phyloP scores from a whole-genome alignment of 2,888 invertebrate genomes.

The Coelopa pilipes region DNA sequence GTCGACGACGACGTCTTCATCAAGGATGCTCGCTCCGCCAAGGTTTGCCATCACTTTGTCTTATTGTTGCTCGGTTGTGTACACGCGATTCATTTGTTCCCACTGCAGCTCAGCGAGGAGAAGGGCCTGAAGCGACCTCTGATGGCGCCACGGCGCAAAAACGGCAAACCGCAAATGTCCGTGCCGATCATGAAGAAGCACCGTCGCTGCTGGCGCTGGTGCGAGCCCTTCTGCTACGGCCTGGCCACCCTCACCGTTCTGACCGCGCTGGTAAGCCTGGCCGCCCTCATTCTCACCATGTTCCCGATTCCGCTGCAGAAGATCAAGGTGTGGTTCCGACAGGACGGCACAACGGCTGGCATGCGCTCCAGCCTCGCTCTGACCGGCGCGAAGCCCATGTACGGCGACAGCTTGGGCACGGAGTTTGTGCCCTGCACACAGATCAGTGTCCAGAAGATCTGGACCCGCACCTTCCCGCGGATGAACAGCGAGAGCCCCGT shows the following conservation, averaged over 20 bases:
- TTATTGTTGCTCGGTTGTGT: no score
- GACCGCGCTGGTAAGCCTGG: constrained; percentile 72
- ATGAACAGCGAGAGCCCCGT: constrained; percentile 80
- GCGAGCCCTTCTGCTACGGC: constrained; percentile 76
- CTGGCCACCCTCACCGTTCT: constrained; percentile 72
- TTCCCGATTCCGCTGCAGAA: constrained; percentile 74
- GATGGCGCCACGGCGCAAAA: constrained; percentile 78
- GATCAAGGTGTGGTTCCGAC: constrained; percentile 71
- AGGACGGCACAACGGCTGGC: constrained; percentile 42
- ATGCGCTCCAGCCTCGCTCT: constrained; percentile 37
- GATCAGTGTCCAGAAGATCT: constrained; percentile 68
- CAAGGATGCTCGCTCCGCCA: constrained; percentile 76
- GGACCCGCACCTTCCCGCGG: constrained; percentile 77
- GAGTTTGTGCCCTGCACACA: constrained; percentile 66
- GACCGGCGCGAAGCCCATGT: constrained; percentile 40
- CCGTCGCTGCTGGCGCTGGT: constrained; percentile 70
- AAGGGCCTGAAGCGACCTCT: constrained; percentile 77
- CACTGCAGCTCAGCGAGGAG: constrained; percentile 72
- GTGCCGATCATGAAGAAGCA: constrained; percentile 69
- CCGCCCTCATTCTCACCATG: constrained; percentile 73
- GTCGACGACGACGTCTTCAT: constrained; percentile 83
- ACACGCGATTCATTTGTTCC: background rate
- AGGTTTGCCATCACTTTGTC: constrained; percentile 59
- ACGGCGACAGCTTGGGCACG: constrained; percentile 56
- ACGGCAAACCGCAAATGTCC: constrained; percentile 63